A percentile compares a stretch with the other conserved stretches of the same genome.
phyloP scores from a whole-genome alignment of 2,888 invertebrate genomes.

The Phyto melanocephala region DNA sequence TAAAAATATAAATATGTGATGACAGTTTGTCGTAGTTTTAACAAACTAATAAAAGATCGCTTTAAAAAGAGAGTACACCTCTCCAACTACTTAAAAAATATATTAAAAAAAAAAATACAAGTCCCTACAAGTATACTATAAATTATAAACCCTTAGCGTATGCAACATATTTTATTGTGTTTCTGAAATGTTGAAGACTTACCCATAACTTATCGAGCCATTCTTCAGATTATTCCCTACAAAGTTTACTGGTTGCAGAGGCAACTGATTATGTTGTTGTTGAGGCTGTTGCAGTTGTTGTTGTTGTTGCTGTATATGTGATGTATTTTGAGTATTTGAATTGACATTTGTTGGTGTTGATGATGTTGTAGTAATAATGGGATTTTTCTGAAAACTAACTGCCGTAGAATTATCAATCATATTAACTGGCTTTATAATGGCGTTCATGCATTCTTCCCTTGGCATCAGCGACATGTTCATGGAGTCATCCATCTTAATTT shows the following conservation, averaged over 20 bases:
- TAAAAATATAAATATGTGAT: no score
- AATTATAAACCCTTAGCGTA: neutral
- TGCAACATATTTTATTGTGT: neutral
- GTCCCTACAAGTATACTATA: neutral
- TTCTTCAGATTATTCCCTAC: slow-evolving; percentile 73
- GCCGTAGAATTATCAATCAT: slow-evolving; percentile 52
- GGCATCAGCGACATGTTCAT: slow-evolving; percentile 72
- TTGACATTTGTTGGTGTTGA: slow-evolving; percentile 64
- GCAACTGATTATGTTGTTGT: slow-evolving; percentile 62
- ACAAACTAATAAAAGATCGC: no score
- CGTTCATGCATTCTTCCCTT: slow-evolving; percentile 69
- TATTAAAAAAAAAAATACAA: no score
- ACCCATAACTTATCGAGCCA: slow-evolving; percentile 71
- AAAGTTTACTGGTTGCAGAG: slow-evolving; percentile 68
- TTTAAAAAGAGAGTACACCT: no score
- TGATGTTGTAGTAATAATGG: slow-evolving; percentile 55
- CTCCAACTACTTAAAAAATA: neutral
- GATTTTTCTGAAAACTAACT: slow-evolving; percentile 62
- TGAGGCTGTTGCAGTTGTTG: slow-evolving; percentile 54
- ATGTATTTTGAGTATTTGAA: slow-evolving; percentile 67
- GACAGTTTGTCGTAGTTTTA: no score
- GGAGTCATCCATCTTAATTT: slow-evolving; percentile 70
- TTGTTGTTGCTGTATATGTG: slow-evolving; percentile 62
- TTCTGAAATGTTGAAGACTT: slow-evolving; percentile 29
- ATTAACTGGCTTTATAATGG: slow-evolving; percentile 70